Evolutionary conservation across 2,888 invertebrate genomes (phyloP).

Genomic region (Lycaena phlaeas): DNA sequence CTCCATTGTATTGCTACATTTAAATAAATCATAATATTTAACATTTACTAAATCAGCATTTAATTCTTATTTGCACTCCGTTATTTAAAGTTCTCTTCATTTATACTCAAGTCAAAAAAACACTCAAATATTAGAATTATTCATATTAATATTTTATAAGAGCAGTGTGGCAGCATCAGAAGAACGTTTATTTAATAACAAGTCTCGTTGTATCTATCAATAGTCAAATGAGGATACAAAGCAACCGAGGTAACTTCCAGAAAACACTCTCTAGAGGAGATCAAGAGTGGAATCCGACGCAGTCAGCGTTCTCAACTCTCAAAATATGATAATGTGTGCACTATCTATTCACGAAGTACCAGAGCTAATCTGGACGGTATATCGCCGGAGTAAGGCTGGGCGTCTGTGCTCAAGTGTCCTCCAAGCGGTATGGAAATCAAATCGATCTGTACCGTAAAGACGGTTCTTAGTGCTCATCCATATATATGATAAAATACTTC

Average conservation of each 20-base stretch:
- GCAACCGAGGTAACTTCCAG: conserved; percentile 4
- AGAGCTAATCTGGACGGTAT: conserved; percentile 40
- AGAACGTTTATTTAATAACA: not conserved
- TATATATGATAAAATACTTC: conserved; percentile 54
- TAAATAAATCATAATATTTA: too few relatives aligned
- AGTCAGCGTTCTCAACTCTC: conserved; percentile 22
- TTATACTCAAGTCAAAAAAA: too few relatives aligned
- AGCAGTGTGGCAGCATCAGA: too few relatives aligned
- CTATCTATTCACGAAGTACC: conserved; percentile 39
- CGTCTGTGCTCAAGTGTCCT: conserved; percentile 43
- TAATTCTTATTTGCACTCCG: too few relatives aligned
- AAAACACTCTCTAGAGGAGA: conserved; percentile 18
- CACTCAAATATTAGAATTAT: too few relatives aligned
- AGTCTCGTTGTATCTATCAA: conserved; percentile 1
- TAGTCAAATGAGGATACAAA: conserved; percentile 5
- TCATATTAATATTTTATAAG: too few relatives aligned
- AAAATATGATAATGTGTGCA: conserved; percentile 44
- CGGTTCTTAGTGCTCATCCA: conserved; percentile 63
- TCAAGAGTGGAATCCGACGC: conserved; percentile 30
- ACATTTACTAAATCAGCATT: too few relatives aligned
- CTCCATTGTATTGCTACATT: too few relatives aligned
- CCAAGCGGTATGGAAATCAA: conserved; percentile 59
- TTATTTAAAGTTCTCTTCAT: too few relatives aligned
- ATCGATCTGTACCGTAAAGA: conserved; percentile 55
- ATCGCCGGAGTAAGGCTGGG: conserved; percentile 26